Conservation (phyloP, 2,113 vertebrate species). For the Mirza zaza region DNA sequence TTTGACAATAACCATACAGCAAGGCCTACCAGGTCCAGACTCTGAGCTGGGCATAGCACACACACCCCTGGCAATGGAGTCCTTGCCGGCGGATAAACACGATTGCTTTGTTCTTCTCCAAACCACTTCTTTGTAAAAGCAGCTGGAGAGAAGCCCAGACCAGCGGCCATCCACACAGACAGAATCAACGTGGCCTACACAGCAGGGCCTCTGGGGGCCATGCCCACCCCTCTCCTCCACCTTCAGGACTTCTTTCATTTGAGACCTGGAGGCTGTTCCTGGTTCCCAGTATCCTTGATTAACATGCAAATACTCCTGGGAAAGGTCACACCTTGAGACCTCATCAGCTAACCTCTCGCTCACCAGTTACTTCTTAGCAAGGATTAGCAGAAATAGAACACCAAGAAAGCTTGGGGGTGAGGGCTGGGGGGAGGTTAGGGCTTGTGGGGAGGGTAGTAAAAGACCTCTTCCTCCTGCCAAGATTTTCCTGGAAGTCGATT, state of each 20-base stretch:
- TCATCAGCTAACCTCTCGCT: constrained; percentile 76
- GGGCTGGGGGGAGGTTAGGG: neutral
- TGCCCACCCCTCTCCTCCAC: constrained; percentile 55
- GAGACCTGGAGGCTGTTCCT: constrained; percentile 76
- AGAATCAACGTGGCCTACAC: constrained; percentile 41
- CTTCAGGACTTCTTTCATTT: constrained; percentile 72
- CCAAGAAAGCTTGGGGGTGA: neutral
- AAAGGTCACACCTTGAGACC: constrained; percentile 81
- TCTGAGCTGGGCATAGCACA: constrained; percentile 37
- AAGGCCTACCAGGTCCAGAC: constrained; percentile 18
- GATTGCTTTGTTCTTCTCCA: constrained; percentile 77
- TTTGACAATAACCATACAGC: neutral
- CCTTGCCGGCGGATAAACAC: constrained; percentile 59
- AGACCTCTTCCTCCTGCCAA: constrained; percentile 35
- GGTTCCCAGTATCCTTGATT: constrained; percentile 68
- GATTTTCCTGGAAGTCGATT: constrained; percentile 11
- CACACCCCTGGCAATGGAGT: constrained; percentile 50
- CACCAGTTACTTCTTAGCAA: constrained; percentile 73
- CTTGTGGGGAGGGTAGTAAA: neutral
- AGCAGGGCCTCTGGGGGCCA: constrained; percentile 53
- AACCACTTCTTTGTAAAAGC: constrained; percentile 68
- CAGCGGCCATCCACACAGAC: constrained; percentile 42
- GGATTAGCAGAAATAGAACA: constrained; percentile 78
- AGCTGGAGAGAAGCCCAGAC: constrained; percentile 77
- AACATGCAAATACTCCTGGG: constrained; percentile 80